A percentile compares a stretch with the other conserved stretches of the same genome.
Evolutionary conservation across 2,888 invertebrate genomes (phyloP).

Genomic region (Ormia ochracea): DNA sequence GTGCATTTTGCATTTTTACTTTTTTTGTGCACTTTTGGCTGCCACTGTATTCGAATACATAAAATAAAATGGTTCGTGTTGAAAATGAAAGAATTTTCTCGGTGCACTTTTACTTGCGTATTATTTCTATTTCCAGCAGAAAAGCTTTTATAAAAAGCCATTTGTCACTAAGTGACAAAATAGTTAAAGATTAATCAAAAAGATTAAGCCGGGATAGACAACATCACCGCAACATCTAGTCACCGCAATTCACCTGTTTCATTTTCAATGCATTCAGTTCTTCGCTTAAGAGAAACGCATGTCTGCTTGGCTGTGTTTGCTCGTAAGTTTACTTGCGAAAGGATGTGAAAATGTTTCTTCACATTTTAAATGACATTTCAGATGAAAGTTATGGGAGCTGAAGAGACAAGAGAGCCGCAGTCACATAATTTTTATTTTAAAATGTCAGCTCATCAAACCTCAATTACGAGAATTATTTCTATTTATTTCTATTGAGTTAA

Average conservation of each 20-base stretch:
- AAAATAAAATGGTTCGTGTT: background rate
- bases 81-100: background rate
- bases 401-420: no score
- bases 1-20: background rate
- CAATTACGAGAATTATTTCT: no score
- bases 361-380: no score
- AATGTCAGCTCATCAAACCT: no score
- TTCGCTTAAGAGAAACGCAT: background rate
- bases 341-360: no score
- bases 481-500: no score
- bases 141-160: slow-evolving; percentile 50
- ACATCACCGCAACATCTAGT: slow-evolving; percentile 23
- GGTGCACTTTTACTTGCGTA: background rate
- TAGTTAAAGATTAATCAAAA: slow-evolving; percentile 56
- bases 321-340: no score
- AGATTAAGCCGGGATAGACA: slow-evolving; percentile 26
- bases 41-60: background rate
- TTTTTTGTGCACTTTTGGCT: background rate
- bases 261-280: background rate
- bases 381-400: no score
- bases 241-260: background rate
- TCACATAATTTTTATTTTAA: no score
- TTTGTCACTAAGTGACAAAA: slow-evolving; percentile 60
- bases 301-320: no score
- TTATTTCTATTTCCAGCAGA: background rate